phyloP scores from a whole-genome alignment of 2,888 invertebrate genomes.

The Yponomeuta malinellus region DNA sequence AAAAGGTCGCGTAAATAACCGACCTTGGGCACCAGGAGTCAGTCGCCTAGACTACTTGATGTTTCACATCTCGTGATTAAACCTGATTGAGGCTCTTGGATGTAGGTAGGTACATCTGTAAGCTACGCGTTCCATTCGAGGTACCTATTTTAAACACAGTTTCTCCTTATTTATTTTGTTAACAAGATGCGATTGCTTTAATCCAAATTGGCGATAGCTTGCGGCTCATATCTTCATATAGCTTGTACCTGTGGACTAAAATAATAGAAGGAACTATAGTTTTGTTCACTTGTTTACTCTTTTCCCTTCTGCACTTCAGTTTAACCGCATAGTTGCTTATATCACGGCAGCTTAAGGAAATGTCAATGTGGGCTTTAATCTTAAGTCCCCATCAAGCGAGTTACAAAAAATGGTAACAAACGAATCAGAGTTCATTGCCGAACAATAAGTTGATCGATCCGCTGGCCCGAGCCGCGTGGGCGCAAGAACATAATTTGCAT shows the following conservation, averaged over 20 bases:
- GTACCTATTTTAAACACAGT: neutral
- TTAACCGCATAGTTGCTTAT: neutral
- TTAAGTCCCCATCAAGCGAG: neutral
- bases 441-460: slow-evolving; percentile 52
- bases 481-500: slow-evolving; percentile 57
- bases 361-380: slow-evolving; percentile 42
- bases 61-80: slow-evolving; percentile 1
- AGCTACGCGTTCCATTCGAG: neutral
- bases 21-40: slow-evolving; percentile 34
- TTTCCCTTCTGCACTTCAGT: neutral
- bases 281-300: too few relatives aligned
- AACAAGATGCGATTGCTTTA: neutral
- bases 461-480: slow-evolving; percentile 48
- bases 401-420: slow-evolving; percentile 13
- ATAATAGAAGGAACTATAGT: neutral
- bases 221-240: too few relatives aligned
- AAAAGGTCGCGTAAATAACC: slow-evolving; percentile 35
- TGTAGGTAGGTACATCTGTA: neutral
- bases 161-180: neutral
- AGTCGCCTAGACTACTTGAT: slow-evolving; percentile 6
- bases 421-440: slow-evolving; percentile 10
- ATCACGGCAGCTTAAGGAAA: slow-evolving; percentile 36
- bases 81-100: slow-evolving; percentile 3
- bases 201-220: neutral
- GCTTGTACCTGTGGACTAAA: neutral